Evolutionary conservation across 2,888 invertebrate genomes (phyloP).

Genomic region (Andricus quercusramuli): DNA sequence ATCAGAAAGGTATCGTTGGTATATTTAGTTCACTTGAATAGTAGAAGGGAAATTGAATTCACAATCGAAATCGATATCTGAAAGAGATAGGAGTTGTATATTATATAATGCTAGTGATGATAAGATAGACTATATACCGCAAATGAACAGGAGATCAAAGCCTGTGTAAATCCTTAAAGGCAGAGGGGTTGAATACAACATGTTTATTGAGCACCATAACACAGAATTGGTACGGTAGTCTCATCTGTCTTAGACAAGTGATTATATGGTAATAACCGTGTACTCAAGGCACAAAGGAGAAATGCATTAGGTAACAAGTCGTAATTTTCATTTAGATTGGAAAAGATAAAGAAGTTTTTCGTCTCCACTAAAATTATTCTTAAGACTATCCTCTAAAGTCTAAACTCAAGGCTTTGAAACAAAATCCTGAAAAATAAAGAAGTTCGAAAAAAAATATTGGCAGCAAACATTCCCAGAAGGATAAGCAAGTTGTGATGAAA

Average conservation of each 20-base stretch:
- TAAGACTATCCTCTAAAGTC: background rate
- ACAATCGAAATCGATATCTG: slow-evolving; percentile 3
- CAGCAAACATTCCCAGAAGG: background rate
- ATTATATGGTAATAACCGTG: background rate
- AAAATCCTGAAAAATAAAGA: background rate
- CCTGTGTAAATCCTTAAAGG: background rate
- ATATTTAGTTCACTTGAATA: background rate
- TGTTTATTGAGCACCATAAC: slow-evolving; percentile 11
- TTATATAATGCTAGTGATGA: background rate
- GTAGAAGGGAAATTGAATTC: background rate
- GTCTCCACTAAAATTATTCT: background rate
- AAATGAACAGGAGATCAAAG: slow-evolving; percentile 17
- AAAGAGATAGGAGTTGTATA: slow-evolving; percentile 9
- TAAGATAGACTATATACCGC: slow-evolving; percentile 6
- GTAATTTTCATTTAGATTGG: background rate
- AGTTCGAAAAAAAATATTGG: background rate
- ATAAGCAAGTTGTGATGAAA: slow-evolving; percentile 1
- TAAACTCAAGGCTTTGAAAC: background rate
- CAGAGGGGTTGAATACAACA: slow-evolving; percentile 6
- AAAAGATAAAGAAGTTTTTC: background rate
- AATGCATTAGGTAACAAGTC: background rate
- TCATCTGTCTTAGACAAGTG: background rate
- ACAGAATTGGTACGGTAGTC: background rate
- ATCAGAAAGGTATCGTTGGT: background rate
- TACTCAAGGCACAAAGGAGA: background rate